phyloP scores from a whole-genome alignment of 23 tunicate species.

The Halocynthia roretzi region DNA sequence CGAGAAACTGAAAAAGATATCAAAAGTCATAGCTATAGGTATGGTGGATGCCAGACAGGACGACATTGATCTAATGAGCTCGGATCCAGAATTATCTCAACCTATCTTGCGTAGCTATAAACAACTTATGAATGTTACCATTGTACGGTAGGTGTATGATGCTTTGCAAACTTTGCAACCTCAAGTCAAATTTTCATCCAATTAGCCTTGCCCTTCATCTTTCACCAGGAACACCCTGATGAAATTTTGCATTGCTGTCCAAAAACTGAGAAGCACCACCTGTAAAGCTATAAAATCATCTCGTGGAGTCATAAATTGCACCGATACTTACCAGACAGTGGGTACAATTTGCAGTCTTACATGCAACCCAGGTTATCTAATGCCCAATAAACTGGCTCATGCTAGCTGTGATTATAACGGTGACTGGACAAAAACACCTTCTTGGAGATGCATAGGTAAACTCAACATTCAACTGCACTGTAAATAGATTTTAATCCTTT shows the following conservation, averaged over 20 bases:
- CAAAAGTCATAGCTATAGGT: slow-evolving; percentile 62
- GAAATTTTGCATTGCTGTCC: slow-evolving; percentile 55
- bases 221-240: slow-evolving; percentile 19
- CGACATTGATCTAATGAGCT: slow-evolving; percentile 37
- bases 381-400: neutral
- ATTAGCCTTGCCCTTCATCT: neutral
- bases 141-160: slow-evolving; percentile 22
- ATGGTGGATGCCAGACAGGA: slow-evolving; percentile 25
- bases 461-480: neutral
- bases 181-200: neutral
- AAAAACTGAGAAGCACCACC: slow-evolving; percentile 6
- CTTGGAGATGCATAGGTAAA: slow-evolving; percentile 59
- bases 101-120: slow-evolving; percentile 24
- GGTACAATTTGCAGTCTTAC: slow-evolving; percentile 55
- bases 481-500: too few relatives aligned
- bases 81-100: slow-evolving; percentile 30
- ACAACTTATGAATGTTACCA: slow-evolving; percentile 22
- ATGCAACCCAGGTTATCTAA: slow-evolving; percentile 50
- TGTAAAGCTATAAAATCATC: slow-evolving; percentile 7
- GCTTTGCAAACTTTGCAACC: neutral
- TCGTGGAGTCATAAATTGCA: neutral
- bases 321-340: slow-evolving; percentile 20
- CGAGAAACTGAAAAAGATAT: slow-evolving; percentile 19
- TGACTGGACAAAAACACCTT: slow-evolving; percentile 38
- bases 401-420: slow-evolving; percentile 59